Base-by-base conservation (phyloP, 2,888 invertebrate species). In the Tiphia femorata region DNA sequence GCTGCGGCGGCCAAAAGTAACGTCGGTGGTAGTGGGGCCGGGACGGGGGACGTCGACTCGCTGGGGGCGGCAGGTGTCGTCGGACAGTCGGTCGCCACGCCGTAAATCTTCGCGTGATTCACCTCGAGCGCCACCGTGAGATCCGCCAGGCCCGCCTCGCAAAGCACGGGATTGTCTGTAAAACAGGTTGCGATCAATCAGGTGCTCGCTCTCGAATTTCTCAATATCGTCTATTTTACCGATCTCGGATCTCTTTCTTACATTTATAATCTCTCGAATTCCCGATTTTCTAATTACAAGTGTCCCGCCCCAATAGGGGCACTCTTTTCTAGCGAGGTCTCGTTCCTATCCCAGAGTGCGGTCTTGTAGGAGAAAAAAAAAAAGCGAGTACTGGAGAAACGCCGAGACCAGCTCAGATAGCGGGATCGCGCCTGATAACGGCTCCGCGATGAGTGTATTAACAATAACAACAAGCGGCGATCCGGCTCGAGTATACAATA, bases 131-230 rank as follows among this genome's bases (percentile, higher is more conserved):
- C 86, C 0, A 89, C 88, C 65, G 89, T 88, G 64, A 93, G 85
- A 81, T 92, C 92, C 64, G 89, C 90, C 53, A 92, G 83, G 7
- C 88, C 88, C 50, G 91, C 90, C 78, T 92, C 91, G 80, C 94
- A 94, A 64, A 93, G 84, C 54, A 94, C 91, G 44, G 94, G 94
- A 84, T 94, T 94, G 79, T 92, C 94, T 94, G 86, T 1, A 86
- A n/a, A 87, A 19, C 21, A 51, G 54, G 19, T 43, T 14, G 29
- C 40, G 37, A 46, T 57, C 43, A 53, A 25, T n/a, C n/a, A 27
- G 37, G 17, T 8, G 12, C 33, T 14, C 14, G 33, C n/a, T n/a
- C n/a, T 27, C 27, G 27, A 7, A 27, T 19, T 2, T 17, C 7
- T 19, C 14, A 12, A 19, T 17, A 19, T 5, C 33, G 33, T 33